Conservation (phyloP, 2,888 invertebrate genomes). For the Parnassius mnemosyne region DNA sequence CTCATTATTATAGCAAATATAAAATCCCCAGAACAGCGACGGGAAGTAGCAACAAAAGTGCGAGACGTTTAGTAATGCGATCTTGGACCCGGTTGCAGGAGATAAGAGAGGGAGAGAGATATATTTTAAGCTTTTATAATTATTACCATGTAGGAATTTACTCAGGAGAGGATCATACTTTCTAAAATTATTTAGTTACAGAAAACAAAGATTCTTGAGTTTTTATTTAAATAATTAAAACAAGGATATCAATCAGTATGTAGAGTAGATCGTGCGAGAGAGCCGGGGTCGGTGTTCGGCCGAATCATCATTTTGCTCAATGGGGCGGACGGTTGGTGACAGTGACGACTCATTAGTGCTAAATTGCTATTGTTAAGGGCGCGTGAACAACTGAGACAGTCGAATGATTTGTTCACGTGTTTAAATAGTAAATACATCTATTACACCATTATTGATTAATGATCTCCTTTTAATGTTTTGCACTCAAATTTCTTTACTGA, state of each 20-base stretch:
- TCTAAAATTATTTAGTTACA: too few species aligned
- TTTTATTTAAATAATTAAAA: constrained; percentile 8
- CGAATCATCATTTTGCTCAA: constrained; percentile 37
- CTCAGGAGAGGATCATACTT: too few species aligned
- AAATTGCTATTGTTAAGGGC: constrained; percentile 35
- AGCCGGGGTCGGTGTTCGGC: constrained; percentile 33
- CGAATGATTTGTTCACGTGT: constrained; percentile 15
- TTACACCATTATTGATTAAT: constrained; percentile 19
- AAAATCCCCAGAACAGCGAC: too few species aligned
- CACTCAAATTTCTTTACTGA: background rate
- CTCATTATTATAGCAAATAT: too few species aligned
- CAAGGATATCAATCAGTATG: constrained; percentile 20
- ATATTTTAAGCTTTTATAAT: too few species aligned
- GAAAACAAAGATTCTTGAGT: background rate
- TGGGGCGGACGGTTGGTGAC: constrained; percentile 47
- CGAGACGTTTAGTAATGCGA: too few species aligned
- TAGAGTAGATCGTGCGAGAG: constrained; percentile 24
- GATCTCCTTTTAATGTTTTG: background rate
- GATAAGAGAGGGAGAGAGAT: too few species aligned
- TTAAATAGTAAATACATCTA: constrained; percentile 12
- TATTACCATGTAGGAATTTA: too few species aligned
- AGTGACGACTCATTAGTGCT: constrained; percentile 66
- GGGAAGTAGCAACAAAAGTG: too few species aligned
- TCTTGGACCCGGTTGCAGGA: too few species aligned
- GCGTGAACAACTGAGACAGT: constrained; percentile 19